Conservation (phyloP, 2,113 vertebrate genomes). For the Xenotilapia flavipinnis region DNA sequence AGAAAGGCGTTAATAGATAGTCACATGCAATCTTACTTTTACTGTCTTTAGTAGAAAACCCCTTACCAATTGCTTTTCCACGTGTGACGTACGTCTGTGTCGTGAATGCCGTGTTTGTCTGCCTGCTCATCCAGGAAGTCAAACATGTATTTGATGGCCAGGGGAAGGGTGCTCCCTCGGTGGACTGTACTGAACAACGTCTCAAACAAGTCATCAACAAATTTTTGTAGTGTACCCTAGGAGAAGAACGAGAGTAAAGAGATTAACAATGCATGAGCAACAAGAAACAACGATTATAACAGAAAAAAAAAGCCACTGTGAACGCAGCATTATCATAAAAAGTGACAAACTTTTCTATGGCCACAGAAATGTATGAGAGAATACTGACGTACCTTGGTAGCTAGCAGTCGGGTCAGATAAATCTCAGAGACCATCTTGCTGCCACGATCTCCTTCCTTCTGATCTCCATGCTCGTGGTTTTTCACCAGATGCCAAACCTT, state of each 20-base stretch:
- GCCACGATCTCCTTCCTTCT: slow-evolving; percentile 95
- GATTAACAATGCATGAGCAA: neutral
- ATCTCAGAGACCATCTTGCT: slow-evolving; percentile 99
- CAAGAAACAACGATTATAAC: neutral
- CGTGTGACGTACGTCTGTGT: slow-evolving; percentile 94
- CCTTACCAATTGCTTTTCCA: slow-evolving; percentile 99
- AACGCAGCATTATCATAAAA: neutral
- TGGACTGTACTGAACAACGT: slow-evolving; percentile 98
- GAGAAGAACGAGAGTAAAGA: neutral
- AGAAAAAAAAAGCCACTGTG: neutral
- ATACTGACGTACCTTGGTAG: slow-evolving; percentile 84
- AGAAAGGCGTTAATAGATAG: neutral
- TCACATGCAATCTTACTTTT: neutral
- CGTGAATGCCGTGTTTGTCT: slow-evolving; percentile 90
- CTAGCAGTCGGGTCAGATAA: slow-evolving; percentile 92
- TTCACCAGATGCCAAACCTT: slow-evolving; percentile 98
- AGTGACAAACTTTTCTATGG: neutral
- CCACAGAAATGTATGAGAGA: neutral
- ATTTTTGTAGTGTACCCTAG: slow-evolving; percentile 96
- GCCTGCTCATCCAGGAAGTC: slow-evolving; percentile 99
- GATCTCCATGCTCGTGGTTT: slow-evolving; percentile 97
- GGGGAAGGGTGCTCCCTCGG: slow-evolving; percentile 88
- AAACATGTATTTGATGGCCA: slow-evolving; percentile 99
- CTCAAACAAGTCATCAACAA: slow-evolving; percentile 96
- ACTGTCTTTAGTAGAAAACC: neutral